Conservation (phyloP, 2,113 vertebrate genomes). For the Apteryx mantelli region DNA sequence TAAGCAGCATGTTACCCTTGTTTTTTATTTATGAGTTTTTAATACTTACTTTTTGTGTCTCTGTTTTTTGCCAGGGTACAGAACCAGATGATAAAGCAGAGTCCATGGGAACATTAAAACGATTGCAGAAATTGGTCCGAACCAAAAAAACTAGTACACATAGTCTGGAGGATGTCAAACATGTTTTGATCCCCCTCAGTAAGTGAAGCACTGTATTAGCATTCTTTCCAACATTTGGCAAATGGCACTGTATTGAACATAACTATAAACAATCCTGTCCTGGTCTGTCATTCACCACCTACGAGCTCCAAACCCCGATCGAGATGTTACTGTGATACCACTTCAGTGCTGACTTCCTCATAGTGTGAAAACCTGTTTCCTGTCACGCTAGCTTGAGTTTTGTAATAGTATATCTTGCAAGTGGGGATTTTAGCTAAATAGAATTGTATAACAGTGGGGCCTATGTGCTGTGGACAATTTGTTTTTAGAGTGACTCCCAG, state of each 20-base stretch:
- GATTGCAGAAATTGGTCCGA: constrained; percentile 81
- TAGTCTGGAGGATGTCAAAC: constrained; percentile 73
- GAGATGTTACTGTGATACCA: constrained; percentile 29
- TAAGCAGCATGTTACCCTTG: background rate
- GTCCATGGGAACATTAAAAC: constrained; percentile 78
- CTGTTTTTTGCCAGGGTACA: constrained; percentile 66
- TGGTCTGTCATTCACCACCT: constrained; percentile 55
- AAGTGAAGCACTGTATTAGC: constrained; percentile 57
- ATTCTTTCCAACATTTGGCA: constrained; percentile 1
- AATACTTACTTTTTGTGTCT: background rate
- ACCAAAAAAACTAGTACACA: constrained; percentile 73
- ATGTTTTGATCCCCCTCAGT: constrained; percentile 63
- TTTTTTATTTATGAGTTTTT: background rate
- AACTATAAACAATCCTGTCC: constrained; percentile 45
- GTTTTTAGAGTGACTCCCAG: background rate
- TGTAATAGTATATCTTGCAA: constrained; percentile 12
- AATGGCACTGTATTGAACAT: background rate
- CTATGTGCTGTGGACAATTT: background rate
- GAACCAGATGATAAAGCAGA: constrained; percentile 72
- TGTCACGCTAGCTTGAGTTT: constrained; percentile 4
- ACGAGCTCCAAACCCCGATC: background rate
- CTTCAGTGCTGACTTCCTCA: constrained; percentile 3
- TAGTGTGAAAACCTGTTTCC: constrained; percentile 43
- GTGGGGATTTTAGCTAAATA: background rate
- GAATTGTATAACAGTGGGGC: background rate